Percentiles rank a stretch among this genome's conserved stretches.
Conservation (phyloP, 2,888 invertebrate species). For the Drosophila siamana region DNA sequence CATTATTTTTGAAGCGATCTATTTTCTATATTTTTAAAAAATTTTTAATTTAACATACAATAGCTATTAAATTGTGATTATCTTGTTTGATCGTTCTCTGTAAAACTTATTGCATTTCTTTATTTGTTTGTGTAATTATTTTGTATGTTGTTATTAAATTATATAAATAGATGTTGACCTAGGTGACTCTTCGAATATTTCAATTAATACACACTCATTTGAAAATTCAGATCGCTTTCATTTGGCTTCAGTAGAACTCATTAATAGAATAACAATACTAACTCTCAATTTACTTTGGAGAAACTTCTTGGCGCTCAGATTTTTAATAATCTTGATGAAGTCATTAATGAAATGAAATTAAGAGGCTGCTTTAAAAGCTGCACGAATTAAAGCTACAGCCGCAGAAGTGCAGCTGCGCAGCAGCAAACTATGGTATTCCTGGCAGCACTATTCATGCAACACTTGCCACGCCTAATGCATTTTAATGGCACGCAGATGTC, state of each 20-base stretch:
- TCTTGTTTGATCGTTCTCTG: too few species aligned
- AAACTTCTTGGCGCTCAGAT: background rate
- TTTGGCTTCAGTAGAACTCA: too few species aligned
- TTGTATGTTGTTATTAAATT: too few species aligned
- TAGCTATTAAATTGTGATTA: too few species aligned
- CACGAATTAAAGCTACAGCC: background rate
- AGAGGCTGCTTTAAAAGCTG: conserved; percentile 6
- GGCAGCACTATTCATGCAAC: conserved; percentile 33
- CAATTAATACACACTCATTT: background rate
- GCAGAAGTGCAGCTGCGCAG: background rate
- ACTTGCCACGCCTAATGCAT: conserved; percentile 68
- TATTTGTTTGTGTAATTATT: too few species aligned
- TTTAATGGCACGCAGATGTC: conserved; percentile 63
- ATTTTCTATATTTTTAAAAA: too few species aligned
- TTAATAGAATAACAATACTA: too few species aligned
- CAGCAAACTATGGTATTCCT: conserved; percentile 10
- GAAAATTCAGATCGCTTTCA: too few species aligned
- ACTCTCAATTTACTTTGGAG: background rate
- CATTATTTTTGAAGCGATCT: too few species aligned
- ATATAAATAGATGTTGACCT: background rate
- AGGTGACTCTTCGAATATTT: background rate
- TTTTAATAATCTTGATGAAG: background rate
- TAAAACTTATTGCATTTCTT: too few species aligned
- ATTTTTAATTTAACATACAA: too few species aligned
- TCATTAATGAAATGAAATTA: conserved; percentile 10